Percentiles rank a stretch among this genome's conserved stretches.
Evolutionary conservation across 2,797 vertebrate species (phyloP).

Genomic region (Rhinatrema bivittatum): DNA sequence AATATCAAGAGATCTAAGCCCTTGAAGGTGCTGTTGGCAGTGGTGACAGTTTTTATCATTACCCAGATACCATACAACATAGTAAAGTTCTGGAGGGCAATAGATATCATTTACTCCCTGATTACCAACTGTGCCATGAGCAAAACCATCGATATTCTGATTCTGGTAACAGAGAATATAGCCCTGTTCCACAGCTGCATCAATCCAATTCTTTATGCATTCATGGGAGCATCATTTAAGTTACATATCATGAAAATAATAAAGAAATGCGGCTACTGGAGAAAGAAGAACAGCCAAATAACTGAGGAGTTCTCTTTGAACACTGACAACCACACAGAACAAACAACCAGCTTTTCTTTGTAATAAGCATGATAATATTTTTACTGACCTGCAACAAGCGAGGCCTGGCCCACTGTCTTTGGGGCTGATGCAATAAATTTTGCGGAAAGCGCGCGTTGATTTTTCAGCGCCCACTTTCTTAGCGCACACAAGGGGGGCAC

Average conservation of each 20-base stretch:
- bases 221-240: conserved; percentile 78
- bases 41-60: conserved; percentile 72
- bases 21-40: conserved; percentile 68
- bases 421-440: too few species aligned
- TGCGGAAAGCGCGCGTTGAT: too few species aligned
- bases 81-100: conserved; percentile 69
- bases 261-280: conserved; percentile 58
- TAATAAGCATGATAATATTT: conserved; percentile 21
- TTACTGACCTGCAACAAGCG: too few species aligned
- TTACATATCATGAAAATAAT: conserved; percentile 63
- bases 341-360: conserved; percentile 76
- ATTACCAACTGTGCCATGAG: conserved; percentile 70
- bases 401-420: too few species aligned
- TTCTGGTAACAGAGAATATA: conserved; percentile 75
- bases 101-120: conserved; percentile 69
- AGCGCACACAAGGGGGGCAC: too few species aligned
- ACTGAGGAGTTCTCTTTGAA: conserved; percentile 56
- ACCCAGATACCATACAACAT: conserved; percentile 86
- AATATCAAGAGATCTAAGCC: conserved; percentile 59
- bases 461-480: too few species aligned
- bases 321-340: conserved; percentile 61
- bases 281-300: conserved; percentile 37
- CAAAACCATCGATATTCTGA: conserved; percentile 67
- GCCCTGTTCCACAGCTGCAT: conserved; percentile 84
- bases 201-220: conserved; percentile 81